Base-by-base conservation (phyloP, 2,113 vertebrate species). In the Ceratotherium simum region DNA sequence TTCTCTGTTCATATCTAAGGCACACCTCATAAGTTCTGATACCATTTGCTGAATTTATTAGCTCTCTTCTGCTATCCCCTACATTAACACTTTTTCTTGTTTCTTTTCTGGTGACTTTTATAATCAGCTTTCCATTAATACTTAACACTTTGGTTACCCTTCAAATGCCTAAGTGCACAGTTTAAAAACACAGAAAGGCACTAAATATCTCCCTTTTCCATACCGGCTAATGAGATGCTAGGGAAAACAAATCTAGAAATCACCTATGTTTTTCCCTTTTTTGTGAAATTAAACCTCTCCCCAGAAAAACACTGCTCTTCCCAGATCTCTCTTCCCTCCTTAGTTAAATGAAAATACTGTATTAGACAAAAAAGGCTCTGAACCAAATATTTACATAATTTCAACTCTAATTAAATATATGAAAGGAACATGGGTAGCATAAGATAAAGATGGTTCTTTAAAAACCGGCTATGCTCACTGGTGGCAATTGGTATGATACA, bases 241-340 rank as follows among this genome's bases (percentile, higher is more conserved):
- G 46, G 20, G 8, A 84, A 69, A 90, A 64, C 16, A 70, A 83
- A 88, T n/a, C 11, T 25, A 95, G 75, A 87, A 54, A 94, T 89
- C 56, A 89, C 25, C 67, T 56, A 48, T 46, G 8, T 27, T 91
- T 56, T 46, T 46, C 27, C n/a, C 72, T 23, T 3, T 58, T 85
- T 92, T 4, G 33, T 12, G 27, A 96, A 94, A 92, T 89, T 81
- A 80, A 97, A 72, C n/a, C 46, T 72, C 12, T 90, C 42, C 60
- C 2, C 46, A 90, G 65, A 90, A 36, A 96, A 92, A 60, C 4
- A 90, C 1, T 62, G 46, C 16, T 83, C 23, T 75, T 83, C 25
- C 36, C 14, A 92, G 69, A 92, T 64, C 33, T 48, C 93, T n/a
- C 21, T 76, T 91, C 60, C n/a, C 12, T 92, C 46, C 84, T 93